A percentile compares a stretch with the other conserved stretches of the same genome.
phyloP scores from a whole-genome alignment of 2,113 vertebrate genomes.

The Hyperoodon ampullatus region DNA sequence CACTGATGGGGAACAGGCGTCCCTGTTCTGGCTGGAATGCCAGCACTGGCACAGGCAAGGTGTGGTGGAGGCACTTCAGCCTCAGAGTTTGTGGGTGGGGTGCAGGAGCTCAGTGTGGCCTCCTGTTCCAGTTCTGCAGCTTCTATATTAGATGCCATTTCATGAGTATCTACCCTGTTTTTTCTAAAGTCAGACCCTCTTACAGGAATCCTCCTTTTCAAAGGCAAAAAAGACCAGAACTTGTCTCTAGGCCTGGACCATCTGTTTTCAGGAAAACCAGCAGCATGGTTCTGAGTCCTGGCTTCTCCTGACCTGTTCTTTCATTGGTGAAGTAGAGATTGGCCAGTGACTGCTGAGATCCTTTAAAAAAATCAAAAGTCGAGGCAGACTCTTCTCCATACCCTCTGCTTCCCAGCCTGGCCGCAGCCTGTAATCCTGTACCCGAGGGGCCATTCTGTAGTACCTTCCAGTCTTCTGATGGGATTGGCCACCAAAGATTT shows the following conservation, averaged over 20 bases:
- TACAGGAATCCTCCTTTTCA: not conserved
- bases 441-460: accelerated
- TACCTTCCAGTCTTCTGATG: not conserved
- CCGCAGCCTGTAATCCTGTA: accelerated
- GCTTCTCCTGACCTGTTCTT: not conserved
- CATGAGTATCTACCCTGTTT: accelerated
- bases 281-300: accelerated
- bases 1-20: no score
- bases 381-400: not conserved
- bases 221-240: not conserved
- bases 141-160: not conserved
- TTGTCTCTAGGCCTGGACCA: accelerated
- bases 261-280: accelerated
- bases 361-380: not conserved
- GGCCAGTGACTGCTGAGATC: not conserved
- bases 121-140: not conserved
- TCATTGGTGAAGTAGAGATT: not conserved
- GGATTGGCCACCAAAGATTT: not conserved
- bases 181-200: no score
- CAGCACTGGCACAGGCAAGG: no score
- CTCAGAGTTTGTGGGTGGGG: accelerated
- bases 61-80: not conserved
- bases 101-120: not conserved
- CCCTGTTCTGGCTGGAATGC: no score
- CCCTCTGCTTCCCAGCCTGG: accelerated